A percentile compares a stretch with the other conserved stretches of the same genome.
Conservation (phyloP, 1,140 invertebrate genomes). For the Drosophila novamexicana region DNA sequence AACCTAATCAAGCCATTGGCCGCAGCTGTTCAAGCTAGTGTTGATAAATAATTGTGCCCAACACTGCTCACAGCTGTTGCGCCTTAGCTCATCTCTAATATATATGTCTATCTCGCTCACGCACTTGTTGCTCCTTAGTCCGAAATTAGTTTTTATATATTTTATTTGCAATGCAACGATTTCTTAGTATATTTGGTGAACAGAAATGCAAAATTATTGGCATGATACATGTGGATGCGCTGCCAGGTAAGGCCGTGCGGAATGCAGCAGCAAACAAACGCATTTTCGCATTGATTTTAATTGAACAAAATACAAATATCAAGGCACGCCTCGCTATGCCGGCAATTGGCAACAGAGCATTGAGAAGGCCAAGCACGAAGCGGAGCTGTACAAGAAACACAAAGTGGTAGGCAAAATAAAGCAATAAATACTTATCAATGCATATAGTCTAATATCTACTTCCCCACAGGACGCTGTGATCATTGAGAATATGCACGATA, state of each 20-base stretch:
- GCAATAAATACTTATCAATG: neutral
- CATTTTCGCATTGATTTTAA: neutral
- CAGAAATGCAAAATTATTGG: conserved; percentile 87
- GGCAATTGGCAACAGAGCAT: conserved; percentile 68
- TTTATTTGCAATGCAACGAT: conserved; percentile 76
- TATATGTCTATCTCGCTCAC: conserved; percentile 6
- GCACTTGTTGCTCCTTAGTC: conserved; percentile 16
- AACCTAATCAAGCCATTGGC: neutral
- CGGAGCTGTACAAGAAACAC: conserved; percentile 64
- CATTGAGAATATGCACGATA: conserved; percentile 95
- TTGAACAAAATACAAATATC: conserved; percentile 6
- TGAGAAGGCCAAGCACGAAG: conserved; percentile 67
- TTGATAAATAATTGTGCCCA: neutral
- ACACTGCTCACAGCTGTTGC: neutral
- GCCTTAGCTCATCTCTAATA: conserved; percentile 1
- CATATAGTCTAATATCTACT: conserved; percentile 7
- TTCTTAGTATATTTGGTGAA: conserved; percentile 82
- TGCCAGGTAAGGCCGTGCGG: conserved; percentile 87
- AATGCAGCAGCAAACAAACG: neutral
- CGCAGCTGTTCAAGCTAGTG: neutral
- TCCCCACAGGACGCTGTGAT: conserved; percentile 89
- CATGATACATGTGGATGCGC: conserved; percentile 90
- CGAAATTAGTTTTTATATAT: neutral
- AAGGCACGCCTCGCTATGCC: conserved; percentile 75
- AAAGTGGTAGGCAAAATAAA: conserved; percentile 37